These are phyloP conservation scores for Phymorhynchus buccinoides DNA, from an alignment of 1,140 invertebrate genomes.

Conservation along the genomic window DNA sequence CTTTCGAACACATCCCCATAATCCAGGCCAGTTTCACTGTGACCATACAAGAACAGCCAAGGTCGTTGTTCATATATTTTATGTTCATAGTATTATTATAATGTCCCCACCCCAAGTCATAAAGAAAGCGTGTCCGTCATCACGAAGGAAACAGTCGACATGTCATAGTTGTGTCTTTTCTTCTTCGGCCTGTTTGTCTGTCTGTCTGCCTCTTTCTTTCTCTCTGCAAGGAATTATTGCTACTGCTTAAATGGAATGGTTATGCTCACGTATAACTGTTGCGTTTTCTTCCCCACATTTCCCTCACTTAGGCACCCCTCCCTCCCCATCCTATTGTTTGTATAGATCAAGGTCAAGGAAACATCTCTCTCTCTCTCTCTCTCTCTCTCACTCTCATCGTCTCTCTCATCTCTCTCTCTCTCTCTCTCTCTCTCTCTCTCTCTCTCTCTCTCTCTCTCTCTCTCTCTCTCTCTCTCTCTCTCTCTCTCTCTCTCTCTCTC, in stretches of 20 bases:
- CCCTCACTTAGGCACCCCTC: background rate
- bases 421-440: background rate
- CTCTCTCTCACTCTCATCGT: background rate
- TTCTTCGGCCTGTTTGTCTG: too few species aligned
- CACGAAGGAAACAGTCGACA: too few species aligned
- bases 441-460: background rate
- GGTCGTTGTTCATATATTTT: background rate
- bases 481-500: slow-evolving; percentile 23
- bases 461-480: slow-evolving; percentile 19
- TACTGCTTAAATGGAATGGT: too few species aligned
- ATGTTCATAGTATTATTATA: background rate
- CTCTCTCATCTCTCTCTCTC: background rate
- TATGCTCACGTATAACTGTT: too few species aligned
- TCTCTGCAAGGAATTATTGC: too few species aligned
- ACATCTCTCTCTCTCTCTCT: too few species aligned
- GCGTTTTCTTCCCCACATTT: too few species aligned
- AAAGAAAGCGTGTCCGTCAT: too few species aligned
- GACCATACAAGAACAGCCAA: background rate
- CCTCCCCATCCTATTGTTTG: background rate
- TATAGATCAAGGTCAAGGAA: background rate
- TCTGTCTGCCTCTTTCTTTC: too few species aligned
- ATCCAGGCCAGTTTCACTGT: background rate
- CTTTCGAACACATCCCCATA: background rate
- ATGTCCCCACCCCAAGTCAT: too few species aligned
- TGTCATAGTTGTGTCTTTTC: too few species aligned